Base-by-base conservation (phyloP, 2,888 invertebrate species). In the Aspidapion aeneum region DNA sequence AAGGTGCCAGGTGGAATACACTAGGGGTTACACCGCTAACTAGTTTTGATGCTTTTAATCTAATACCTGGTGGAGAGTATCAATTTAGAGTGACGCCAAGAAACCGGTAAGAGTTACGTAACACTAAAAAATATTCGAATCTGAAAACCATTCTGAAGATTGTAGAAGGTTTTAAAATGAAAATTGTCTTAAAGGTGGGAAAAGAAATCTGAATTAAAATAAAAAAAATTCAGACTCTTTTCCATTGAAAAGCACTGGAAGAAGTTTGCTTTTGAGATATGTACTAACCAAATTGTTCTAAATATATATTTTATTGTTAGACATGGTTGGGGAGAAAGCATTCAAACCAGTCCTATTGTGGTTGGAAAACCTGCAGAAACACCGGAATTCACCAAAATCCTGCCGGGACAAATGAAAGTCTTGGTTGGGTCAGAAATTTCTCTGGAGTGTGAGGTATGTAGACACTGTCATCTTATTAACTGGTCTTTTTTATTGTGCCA, bases 71-170 rank as follows among this genome's bases (percentile, higher is more conserved):
- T 54, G 85, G 86, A 51, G 90, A 91, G 74, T 96, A 96, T 77
- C 90, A 92, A 77, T 95, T 96, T 80, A 86, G 94, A 62, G 87
- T 96, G 9, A 93, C 93, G 0, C 93, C 96, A 0, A 85, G 92
- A 63, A 96, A 96, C 82, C 87, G 69, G 69, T 69, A 19, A 55
- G 57, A 18, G 21, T 9, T 9, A 9, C 17, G n/a, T n/a, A n/a
- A n/a, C n/a, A n/a, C n/a, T n/a, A n/a, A n/a, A n/a, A n/a, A 9
- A 12, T 48, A 12, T 48, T n/a, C n/a, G n/a, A n/a, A n/a, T n/a
- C n/a, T n/a, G n/a, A n/a, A n/a, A n/a, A n/a, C n/a, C n/a, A n/a
- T n/a, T n/a, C n/a, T n/a, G n/a, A n/a, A n/a, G n/a, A n/a, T n/a
- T n/a, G n/a, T n/a, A n/a, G n/a, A n/a, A n/a, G n/a, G n/a, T n/a